Evolutionary conservation across 2,797 vertebrate genomes (phyloP).

Genomic region (Labroides dimidiatus): DNA sequence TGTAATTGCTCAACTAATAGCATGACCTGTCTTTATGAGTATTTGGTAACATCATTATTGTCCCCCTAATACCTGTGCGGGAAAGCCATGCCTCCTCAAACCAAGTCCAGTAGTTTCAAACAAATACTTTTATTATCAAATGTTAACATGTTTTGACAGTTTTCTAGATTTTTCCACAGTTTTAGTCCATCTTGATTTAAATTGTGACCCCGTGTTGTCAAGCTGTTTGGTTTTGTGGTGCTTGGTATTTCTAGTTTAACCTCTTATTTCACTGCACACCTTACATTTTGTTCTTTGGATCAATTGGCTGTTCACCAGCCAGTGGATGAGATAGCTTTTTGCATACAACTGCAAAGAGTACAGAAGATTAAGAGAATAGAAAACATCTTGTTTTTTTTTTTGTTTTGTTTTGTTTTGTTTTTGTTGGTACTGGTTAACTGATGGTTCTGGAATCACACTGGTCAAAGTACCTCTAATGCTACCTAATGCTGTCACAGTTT

Average conservation of each 20-base stretch:
- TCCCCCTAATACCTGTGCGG: neutral
- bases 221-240: neutral
- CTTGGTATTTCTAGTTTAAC: neutral
- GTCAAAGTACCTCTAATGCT: too few species aligned
- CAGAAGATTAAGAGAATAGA: neutral
- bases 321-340: neutral
- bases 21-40: neutral
- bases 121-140: neutral
- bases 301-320: constrained; percentile 12
- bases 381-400: neutral
- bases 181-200: neutral
- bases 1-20: neutral
- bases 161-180: neutral
- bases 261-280: constrained; percentile 11
- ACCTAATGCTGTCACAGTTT: neutral
- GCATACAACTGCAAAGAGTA: constrained; percentile 5
- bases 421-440: neutral
- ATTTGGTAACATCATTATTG: neutral
- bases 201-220: neutral
- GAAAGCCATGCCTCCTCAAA: neutral
- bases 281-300: constrained; percentile 13
- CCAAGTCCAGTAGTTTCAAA: neutral
- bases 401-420: neutral
- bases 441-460: neutral
- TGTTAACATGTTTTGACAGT: neutral